Evolutionary conservation across 2,113 vertebrate genomes (phyloP).

Genomic region (Antechinus flavipes): DNA sequence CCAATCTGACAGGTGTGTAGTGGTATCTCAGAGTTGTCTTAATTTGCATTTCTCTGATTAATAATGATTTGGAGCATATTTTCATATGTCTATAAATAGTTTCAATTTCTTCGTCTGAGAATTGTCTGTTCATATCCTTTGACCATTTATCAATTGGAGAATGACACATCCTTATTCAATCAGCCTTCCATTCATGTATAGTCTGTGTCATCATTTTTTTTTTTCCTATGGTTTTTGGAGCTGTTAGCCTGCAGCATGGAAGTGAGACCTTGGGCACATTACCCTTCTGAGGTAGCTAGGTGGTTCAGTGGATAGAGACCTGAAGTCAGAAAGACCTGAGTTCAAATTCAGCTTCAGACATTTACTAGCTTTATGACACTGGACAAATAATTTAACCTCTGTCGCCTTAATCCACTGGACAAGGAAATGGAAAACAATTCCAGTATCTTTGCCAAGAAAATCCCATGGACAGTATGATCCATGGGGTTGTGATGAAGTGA

Average conservation of each 20-base stretch:
- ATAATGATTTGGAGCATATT: too few relatives aligned
- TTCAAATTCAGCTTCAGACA: neutral
- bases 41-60: too few relatives aligned
- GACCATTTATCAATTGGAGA: too few relatives aligned
- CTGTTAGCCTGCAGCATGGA: conserved; percentile 21
- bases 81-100: too few relatives aligned
- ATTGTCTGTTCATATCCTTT: too few relatives aligned
- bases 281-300: too few relatives aligned
- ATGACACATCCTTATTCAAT: neutral
- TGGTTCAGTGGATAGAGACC: neutral
- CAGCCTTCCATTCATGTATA: neutral
- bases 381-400: neutral
- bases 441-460: neutral
- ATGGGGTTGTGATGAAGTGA: neutral
- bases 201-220: neutral
- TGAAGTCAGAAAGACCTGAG: neutral
- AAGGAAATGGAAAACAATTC: neutral
- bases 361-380: neutral
- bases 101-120: too few relatives aligned
- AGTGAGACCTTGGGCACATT: conserved; percentile 16
- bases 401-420: neutral
- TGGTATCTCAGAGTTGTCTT: too few relatives aligned
- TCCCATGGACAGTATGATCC: too few relatives aligned
- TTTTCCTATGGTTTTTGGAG: neutral
- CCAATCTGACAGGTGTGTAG: too few relatives aligned